phyloP scores from a whole-genome alignment of 2,888 invertebrate species.

The Agonum fuliginosum region DNA sequence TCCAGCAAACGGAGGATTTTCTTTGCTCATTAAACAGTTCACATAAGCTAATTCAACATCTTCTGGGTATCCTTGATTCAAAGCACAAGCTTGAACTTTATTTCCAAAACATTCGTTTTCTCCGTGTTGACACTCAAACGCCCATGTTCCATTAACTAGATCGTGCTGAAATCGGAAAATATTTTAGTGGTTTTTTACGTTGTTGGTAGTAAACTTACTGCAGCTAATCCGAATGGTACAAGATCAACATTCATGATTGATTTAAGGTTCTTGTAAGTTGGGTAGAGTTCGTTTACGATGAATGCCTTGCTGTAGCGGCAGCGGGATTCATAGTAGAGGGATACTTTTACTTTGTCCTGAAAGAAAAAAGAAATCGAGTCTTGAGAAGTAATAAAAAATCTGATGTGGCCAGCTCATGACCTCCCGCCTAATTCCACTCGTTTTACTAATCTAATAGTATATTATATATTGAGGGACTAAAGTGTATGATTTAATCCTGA shows the following conservation, averaged over 20 bases:
- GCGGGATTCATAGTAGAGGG: constrained; percentile 75
- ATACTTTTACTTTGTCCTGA: constrained; percentile 68
- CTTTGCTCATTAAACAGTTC: constrained; percentile 70
- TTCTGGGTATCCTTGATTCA: constrained; percentile 68
- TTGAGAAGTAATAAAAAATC: background rate
- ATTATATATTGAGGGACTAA: too few species aligned
- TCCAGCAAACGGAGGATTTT: background rate
- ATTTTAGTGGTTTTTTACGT: background rate
- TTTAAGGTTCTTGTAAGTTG: constrained; percentile 67
- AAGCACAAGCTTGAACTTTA: constrained; percentile 74
- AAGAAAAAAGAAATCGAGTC: constrained; percentile 49
- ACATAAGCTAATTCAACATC: constrained; percentile 67
- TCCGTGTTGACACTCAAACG: constrained; percentile 75
- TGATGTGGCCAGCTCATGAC: background rate
- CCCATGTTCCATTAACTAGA: constrained; percentile 66
- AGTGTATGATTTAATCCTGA: too few species aligned
- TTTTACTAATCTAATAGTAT: too few species aligned
- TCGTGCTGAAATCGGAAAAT: constrained; percentile 54
- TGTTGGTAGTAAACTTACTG: constrained; percentile 61
- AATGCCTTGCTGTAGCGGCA: constrained; percentile 75
- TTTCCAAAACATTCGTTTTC: constrained; percentile 74
- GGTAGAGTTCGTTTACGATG: constrained; percentile 72
- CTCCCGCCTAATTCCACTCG: background rate
- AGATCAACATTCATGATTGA: constrained; percentile 63
- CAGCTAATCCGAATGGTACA: constrained; percentile 65